phyloP scores from a whole-genome alignment of 2,113 vertebrate genomes.

The Blennius ocellaris region DNA sequence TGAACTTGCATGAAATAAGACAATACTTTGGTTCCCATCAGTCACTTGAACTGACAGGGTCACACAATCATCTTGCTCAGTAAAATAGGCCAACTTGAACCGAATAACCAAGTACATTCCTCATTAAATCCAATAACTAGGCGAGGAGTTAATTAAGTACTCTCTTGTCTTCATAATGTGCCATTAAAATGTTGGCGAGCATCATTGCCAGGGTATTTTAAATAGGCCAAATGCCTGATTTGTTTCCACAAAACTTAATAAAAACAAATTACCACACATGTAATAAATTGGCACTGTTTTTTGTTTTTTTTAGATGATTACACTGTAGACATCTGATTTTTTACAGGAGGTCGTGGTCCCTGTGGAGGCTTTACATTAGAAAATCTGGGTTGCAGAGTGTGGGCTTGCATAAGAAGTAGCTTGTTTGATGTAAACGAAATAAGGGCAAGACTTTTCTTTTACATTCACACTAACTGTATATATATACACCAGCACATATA shows the following conservation, averaged over 20 bases:
- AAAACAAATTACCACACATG: too few species aligned
- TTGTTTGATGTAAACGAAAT: constrained; percentile 3
- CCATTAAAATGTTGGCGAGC: constrained; percentile 9
- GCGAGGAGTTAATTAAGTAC: not conserved
- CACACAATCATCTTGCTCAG: not conserved
- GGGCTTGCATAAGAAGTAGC: constrained; percentile 10
- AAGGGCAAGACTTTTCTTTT: not conserved
- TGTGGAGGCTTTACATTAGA: constrained; percentile 2
- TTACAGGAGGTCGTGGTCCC: not conserved
- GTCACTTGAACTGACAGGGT: not conserved
- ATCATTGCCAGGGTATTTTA: not conserved
- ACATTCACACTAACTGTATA: not conserved
- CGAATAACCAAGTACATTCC: not conserved
- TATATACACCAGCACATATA: too few species aligned
- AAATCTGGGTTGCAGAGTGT: constrained; percentile 2
- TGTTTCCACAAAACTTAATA: constrained; percentile 12
- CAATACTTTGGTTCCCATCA: not conserved
- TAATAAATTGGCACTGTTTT: not conserved
- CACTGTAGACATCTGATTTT: not conserved
- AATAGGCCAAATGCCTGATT: constrained; percentile 9
- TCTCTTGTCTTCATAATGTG: not conserved
- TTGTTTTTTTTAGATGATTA: too few species aligned
- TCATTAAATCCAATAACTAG: constrained; percentile 3
- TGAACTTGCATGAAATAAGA: not conserved
- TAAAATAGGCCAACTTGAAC: not conserved